These are phyloP conservation scores for Macrophya annulata DNA, from an alignment of 2,888 invertebrate species.

Conservation along the genomic window DNA sequence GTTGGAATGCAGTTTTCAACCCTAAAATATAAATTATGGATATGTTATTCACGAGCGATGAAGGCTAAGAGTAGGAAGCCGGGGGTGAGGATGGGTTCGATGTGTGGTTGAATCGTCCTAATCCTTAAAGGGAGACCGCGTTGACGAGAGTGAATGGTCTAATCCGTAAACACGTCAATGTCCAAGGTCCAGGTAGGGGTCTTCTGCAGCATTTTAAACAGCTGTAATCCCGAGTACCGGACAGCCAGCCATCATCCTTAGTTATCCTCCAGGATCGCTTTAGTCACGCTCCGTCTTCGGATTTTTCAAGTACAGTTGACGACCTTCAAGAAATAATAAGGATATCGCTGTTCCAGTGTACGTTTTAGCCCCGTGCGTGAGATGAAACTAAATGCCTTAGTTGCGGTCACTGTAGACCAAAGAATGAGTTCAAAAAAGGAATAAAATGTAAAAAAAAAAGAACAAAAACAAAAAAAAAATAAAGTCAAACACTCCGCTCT, in stretches of 20 bases:
- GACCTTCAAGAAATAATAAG: slow-evolving; percentile 46
- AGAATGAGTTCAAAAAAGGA: slow-evolving; percentile 1
- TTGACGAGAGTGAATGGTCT: slow-evolving; percentile 67
- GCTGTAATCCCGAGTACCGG: slow-evolving; percentile 63
- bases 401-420: slow-evolving; percentile 28
- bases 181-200: slow-evolving; percentile 23
- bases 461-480: not conserved
- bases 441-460: not conserved
- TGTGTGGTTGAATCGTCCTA: slow-evolving; percentile 65
- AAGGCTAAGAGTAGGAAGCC: slow-evolving; percentile 19
- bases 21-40: slow-evolving; percentile 4
- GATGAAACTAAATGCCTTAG: slow-evolving; percentile 29
- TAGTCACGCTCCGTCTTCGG: slow-evolving; percentile 63
- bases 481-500: slow-evolving; percentile 5
- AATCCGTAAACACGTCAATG: slow-evolving; percentile 74
- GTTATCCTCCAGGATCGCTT: slow-evolving; percentile 62
- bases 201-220: slow-evolving; percentile 61
- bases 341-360: slow-evolving; percentile 16
- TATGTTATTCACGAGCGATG: slow-evolving; percentile 27
- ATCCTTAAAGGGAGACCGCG: slow-evolving; percentile 68
- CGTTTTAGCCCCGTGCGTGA: slow-evolving; percentile 1
- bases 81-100: slow-evolving; percentile 44
- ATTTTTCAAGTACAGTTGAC: not conserved
- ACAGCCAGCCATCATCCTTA: slow-evolving; percentile 46
- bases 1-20: not conserved